phyloP scores from a whole-genome alignment of 2,113 vertebrate species.

The Patagioenas fasciata region DNA sequence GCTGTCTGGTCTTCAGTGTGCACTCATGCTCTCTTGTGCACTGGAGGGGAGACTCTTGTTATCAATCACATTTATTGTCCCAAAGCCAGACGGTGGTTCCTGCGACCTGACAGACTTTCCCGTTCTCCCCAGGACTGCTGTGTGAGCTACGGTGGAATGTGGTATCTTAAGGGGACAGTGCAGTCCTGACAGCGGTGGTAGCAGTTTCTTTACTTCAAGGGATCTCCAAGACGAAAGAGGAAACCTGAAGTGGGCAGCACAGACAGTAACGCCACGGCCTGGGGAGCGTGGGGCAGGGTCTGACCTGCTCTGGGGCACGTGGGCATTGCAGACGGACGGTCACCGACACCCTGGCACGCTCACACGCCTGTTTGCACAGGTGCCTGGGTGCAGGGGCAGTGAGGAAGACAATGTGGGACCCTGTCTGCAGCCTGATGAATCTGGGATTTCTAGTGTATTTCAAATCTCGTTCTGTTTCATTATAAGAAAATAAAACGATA shows the following conservation, averaged over 20 bases:
- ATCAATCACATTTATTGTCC: rapidly evolving
- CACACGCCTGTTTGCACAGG: background rate
- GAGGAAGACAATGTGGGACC: constrained; percentile 38
- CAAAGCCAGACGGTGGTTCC: background rate
- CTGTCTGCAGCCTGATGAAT: constrained; percentile 40
- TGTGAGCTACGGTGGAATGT: constrained; percentile 90
- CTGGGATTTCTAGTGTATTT: constrained; percentile 71
- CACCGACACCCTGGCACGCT: background rate
- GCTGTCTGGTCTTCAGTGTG: background rate
- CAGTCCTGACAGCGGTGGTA: constrained; percentile 85
- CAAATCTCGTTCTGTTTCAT: constrained; percentile 63
- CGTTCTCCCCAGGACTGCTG: constrained; percentile 89
- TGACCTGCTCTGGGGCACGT: background rate
- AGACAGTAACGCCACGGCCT: background rate
- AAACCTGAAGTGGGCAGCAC: background rate
- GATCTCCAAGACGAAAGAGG: background rate
- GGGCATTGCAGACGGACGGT: background rate
- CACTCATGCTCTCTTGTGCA: rapidly evolving
- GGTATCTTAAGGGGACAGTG: constrained; percentile 97
- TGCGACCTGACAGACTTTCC: background rate
- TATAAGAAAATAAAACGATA: constrained; percentile 67
- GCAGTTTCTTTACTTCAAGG: background rate
- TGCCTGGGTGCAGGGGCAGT: background rate
- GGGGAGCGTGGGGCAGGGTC: background rate
- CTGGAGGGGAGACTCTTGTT: background rate